phyloP scores from a whole-genome alignment of 2,797 vertebrate species.

The Chelon auratus region DNA sequence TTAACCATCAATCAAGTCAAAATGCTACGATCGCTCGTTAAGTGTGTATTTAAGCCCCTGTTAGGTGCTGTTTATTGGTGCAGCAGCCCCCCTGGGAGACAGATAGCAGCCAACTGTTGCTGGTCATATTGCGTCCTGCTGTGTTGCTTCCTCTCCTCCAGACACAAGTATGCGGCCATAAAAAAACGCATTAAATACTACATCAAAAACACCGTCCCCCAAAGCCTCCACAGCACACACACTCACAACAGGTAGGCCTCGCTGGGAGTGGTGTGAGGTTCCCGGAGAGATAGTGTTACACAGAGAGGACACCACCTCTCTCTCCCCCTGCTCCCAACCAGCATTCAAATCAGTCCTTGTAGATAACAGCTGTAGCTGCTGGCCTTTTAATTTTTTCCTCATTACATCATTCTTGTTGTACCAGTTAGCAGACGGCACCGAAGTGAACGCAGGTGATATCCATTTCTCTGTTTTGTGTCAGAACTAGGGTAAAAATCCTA shows the following conservation, averaged over 20 bases:
- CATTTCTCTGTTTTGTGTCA: constrained; percentile 17
- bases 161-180: constrained; percentile 40
- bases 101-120: constrained; percentile 69
- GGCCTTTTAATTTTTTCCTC: constrained; percentile 35
- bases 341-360: constrained; percentile 57
- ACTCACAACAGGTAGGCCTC: constrained; percentile 56
- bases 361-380: constrained; percentile 54
- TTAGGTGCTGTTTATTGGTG: constrained; percentile 51
- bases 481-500: background rate
- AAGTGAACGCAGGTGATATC: background rate
- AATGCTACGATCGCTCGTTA: constrained; percentile 43
- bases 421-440: constrained; percentile 16
- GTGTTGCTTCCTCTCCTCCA: constrained; percentile 37
- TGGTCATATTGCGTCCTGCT: constrained; percentile 39
- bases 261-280: constrained; percentile 70
- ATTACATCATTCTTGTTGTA: constrained; percentile 65
- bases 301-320: constrained; percentile 61
- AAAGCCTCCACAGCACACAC: constrained; percentile 14
- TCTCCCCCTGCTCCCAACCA: constrained; percentile 40
- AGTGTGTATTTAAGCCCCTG: constrained; percentile 50
- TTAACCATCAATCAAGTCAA: constrained; percentile 61
- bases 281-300: constrained; percentile 79
- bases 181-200: constrained; percentile 50
- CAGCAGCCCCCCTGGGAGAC: constrained; percentile 26
- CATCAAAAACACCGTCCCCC: constrained; percentile 25